Evolutionary conservation across 2,113 vertebrate species (phyloP).

Genomic region (Propithecus coquereli): DNA sequence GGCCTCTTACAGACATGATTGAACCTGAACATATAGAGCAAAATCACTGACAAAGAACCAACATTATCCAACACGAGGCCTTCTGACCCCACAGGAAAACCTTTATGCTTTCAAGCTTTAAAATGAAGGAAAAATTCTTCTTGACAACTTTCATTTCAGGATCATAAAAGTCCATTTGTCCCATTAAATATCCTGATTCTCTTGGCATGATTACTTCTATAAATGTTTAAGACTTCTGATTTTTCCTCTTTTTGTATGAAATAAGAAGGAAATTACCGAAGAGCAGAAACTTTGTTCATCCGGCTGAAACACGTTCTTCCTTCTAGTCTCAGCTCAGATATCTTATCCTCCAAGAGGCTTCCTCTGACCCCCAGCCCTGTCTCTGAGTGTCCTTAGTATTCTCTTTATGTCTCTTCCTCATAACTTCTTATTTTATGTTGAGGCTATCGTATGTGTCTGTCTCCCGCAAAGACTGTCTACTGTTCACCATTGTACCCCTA

Average conservation of each 20-base stretch:
- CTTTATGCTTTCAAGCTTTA: constrained; percentile 41
- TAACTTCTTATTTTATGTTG: neutral
- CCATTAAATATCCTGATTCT: constrained; percentile 3
- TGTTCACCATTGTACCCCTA: rapidly evolving
- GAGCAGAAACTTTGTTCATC: neutral
- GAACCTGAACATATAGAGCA: neutral
- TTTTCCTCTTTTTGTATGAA: neutral
- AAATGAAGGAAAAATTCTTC: constrained; percentile 19
- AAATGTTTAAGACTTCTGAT: constrained; percentile 32
- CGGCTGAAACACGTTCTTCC: neutral
- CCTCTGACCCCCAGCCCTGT: neutral
- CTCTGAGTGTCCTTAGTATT: neutral
- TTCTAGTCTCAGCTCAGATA: neutral
- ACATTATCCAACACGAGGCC: neutral
- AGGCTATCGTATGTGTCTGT: neutral
- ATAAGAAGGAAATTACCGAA: constrained; percentile 7
- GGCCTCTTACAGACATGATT: neutral
- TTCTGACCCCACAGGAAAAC: neutral
- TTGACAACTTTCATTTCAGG: constrained; percentile 8
- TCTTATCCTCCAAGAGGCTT: neutral
- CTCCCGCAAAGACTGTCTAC: neutral
- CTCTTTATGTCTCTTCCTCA: neutral
- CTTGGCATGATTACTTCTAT: neutral
- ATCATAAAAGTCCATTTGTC: neutral
- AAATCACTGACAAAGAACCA: constrained; percentile 11